These are phyloP conservation scores for Cryptops parisi DNA, from an alignment of 2,888 invertebrate genomes.

Conservation along the genomic window DNA sequence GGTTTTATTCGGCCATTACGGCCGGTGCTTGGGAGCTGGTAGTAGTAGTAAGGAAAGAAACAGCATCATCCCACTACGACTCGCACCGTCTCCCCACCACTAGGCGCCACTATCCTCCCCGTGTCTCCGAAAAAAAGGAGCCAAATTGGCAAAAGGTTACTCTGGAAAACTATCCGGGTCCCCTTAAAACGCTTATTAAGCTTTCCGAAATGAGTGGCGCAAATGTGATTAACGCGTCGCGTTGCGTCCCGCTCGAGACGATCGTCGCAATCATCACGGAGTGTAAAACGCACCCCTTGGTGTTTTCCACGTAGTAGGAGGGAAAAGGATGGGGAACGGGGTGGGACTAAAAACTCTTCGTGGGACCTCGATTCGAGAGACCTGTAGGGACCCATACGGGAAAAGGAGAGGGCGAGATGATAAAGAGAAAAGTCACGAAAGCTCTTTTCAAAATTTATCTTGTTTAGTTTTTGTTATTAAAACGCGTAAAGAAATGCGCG, in stretches of 20 bases:
- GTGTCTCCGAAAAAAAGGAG: constrained; percentile 4
- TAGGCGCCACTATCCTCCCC: constrained; percentile 1
- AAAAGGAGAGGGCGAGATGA: no score
- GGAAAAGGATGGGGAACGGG: no score
- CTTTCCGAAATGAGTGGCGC: constrained; percentile 4
- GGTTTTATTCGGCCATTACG: constrained; percentile 13
- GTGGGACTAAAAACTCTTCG: no score
- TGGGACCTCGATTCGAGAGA: constrained; percentile 4
- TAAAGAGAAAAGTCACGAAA: no score
- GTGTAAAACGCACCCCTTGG: no score
- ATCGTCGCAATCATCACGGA: constrained; percentile 5
- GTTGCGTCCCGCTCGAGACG: constrained; percentile 9
- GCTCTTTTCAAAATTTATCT: no score
- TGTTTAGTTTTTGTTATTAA: no score
- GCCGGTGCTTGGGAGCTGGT: constrained; percentile 7
- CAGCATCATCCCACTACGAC: no score
- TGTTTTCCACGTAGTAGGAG: no score
- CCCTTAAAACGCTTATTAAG: constrained; percentile 11
- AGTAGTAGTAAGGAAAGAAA: no score
- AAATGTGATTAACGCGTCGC: constrained; percentile 13
- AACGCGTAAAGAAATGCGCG: no score
- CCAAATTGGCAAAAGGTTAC: constrained; percentile 6
- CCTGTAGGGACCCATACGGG: no score
- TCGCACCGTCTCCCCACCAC: constrained; percentile 6
- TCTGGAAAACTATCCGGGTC: constrained; percentile 5